phyloP scores from a whole-genome alignment of 1,140 invertebrate species.

The Caenorhabditis briggsae region DNA sequence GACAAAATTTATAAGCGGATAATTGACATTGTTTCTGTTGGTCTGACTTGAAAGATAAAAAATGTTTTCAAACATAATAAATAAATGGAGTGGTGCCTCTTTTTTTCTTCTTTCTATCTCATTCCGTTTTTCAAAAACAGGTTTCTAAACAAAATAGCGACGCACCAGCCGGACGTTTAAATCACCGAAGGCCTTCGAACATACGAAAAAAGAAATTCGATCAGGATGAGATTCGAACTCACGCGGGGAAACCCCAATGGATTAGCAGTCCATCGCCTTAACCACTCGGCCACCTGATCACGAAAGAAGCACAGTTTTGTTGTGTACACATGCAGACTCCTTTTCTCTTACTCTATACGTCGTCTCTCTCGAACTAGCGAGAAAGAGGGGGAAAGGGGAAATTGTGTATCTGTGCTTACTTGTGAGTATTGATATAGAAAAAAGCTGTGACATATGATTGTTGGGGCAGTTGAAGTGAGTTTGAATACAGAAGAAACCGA shows the following conservation, averaged over 20 bases:
- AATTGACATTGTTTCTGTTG: conserved; percentile 33
- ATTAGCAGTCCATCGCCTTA: conserved; percentile 77
- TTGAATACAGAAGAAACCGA: no score
- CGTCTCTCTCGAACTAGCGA: background rate
- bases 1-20: conserved; percentile 58
- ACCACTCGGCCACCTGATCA: conserved; percentile 76
- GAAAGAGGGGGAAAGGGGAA: no score
- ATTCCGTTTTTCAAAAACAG: no score
- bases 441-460: no score
- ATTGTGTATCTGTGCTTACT: no score
- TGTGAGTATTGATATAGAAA: no score
- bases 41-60: background rate
- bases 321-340: conserved; percentile 9
- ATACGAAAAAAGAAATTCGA: conserved; percentile 56
- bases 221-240: conserved; percentile 77
- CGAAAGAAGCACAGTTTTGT: background rate
- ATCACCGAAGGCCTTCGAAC: no score
- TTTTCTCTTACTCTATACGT: background rate
- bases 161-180: no score
- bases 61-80: background rate
- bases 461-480: no score
- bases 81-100: no score
- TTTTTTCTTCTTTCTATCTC: no score
- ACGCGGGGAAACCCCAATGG: conserved; percentile 76
- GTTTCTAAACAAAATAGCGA: no score